Conservation (phyloP, 2,113 vertebrate genomes). For the Ondatra zibethicus region DNA sequence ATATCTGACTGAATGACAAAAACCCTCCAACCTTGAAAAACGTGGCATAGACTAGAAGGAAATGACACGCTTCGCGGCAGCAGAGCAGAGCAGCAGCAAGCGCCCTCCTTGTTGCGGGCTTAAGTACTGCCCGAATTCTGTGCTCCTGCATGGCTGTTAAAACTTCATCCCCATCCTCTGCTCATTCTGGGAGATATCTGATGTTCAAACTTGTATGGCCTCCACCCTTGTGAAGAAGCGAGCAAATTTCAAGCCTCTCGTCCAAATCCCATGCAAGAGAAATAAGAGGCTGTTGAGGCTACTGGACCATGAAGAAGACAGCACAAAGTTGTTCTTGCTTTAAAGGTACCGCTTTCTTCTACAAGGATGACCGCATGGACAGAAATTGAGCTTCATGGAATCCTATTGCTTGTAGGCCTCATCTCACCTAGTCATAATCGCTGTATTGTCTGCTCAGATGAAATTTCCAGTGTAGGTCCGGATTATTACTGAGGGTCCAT, state of each 20-base stretch:
- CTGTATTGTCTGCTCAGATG: not conserved
- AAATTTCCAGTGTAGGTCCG: not conserved
- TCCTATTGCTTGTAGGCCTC: not conserved
- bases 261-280: conserved; percentile 8
- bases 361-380: not conserved
- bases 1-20: conserved; percentile 32
- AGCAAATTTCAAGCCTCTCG: conserved; percentile 63
- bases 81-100: not conserved
- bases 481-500: not conserved
- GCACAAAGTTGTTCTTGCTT: conserved; percentile 14
- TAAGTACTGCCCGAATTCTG: conserved; percentile 64
- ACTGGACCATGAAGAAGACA: conserved; percentile 70
- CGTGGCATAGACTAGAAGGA: not conserved
- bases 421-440: not conserved
- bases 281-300: conserved; percentile 44
- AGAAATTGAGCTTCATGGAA: not conserved
- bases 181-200: conserved; percentile 52
- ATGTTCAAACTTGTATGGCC: conserved; percentile 40
- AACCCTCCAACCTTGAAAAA: conserved; percentile 17
- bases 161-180: conserved; percentile 16
- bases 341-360: conserved; percentile 54
- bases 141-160: conserved; percentile 58
- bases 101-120: conserved; percentile 49
- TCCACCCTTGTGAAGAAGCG: conserved; percentile 53
- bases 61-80: not conserved